Conservation (phyloP, 1,140 invertebrate genomes). For the Saccostrea glomerata region DNA sequence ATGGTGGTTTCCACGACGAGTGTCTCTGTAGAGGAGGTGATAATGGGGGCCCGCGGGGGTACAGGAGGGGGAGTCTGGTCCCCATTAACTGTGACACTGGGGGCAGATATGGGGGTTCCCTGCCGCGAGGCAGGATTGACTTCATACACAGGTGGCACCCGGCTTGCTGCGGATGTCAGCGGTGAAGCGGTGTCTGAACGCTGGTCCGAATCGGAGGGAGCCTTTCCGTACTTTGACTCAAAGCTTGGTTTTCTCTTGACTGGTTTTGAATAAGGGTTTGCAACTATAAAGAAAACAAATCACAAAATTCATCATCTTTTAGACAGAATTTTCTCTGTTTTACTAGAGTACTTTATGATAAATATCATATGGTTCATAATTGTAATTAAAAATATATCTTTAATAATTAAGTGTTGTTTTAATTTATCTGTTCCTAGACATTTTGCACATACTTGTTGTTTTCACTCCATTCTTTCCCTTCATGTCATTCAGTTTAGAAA, state of each 20-base stretch:
- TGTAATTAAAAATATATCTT: not conserved
- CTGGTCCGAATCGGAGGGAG: slow-evolving; percentile 13
- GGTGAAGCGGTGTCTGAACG: slow-evolving; percentile 51
- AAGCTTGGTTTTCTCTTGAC: slow-evolving; percentile 91
- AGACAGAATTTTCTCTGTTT: not conserved
- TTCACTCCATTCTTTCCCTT: slow-evolving; percentile 18
- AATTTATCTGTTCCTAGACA: not conserved
- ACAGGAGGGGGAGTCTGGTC: slow-evolving; percentile 85
- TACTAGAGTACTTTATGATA: too few species aligned
- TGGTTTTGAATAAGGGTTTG: slow-evolving; percentile 75
- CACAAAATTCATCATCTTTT: not conserved
- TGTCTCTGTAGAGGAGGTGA: slow-evolving; percentile 55
- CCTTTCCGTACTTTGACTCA: slow-evolving; percentile 81
- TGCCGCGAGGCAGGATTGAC: not conserved
- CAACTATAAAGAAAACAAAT: slow-evolving; percentile 1
- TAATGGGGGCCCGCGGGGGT: slow-evolving; percentile 81
- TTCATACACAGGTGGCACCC: slow-evolving; percentile 25
- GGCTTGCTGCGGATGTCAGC: slow-evolving; percentile 1
- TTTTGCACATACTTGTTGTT: not conserved
- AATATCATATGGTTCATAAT: too few species aligned
- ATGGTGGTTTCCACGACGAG: slow-evolving; percentile 19
- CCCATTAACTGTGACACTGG: slow-evolving; percentile 71
- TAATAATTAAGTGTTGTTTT: not conserved
- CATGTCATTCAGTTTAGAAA: not conserved
- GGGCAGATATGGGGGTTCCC: not conserved